Percentiles rank a stretch among this genome's conserved stretches.
Evolutionary conservation across 2,888 invertebrate genomes (phyloP).

Genomic region (Hirtodrosophila confusa): DNA sequence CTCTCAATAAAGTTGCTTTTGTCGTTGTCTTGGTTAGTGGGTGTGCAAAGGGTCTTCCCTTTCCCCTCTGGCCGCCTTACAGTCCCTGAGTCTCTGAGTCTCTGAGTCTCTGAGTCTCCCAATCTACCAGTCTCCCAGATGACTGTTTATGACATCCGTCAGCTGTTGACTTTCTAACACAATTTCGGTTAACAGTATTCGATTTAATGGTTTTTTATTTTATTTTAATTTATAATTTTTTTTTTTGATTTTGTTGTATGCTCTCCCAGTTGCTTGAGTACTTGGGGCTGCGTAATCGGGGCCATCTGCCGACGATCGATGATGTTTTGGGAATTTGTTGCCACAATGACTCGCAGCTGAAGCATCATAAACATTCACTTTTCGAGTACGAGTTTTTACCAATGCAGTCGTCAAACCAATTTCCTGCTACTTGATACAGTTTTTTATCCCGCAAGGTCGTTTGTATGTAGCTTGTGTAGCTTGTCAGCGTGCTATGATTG

Average conservation of each 20-base stretch:
- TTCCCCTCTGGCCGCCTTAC: too few relatives aligned
- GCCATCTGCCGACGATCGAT: conserved; percentile 48
- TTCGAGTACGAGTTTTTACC: conserved; percentile 36
- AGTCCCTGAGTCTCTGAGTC: conserved; percentile 7
- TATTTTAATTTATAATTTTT: neutral
- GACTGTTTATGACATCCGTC: conserved; percentile 60
- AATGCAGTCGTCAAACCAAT: conserved; percentile 72
- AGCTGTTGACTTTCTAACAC: conserved; percentile 58
- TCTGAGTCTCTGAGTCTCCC: conserved; percentile 13
- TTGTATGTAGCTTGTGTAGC: conserved; percentile 31
- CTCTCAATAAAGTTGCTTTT: neutral
- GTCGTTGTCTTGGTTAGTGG: conserved; percentile 25
- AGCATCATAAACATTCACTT: conserved; percentile 78
- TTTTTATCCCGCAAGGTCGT: conserved; percentile 66
- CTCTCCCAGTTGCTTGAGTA: conserved; percentile 45
- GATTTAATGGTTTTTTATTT: conserved; percentile 11
- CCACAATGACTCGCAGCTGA: conserved; percentile 67
- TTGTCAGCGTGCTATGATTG: conserved; percentile 19
- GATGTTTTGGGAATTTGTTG: conserved; percentile 52
- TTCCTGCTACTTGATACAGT: conserved; percentile 78
- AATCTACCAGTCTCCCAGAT: conserved; percentile 13
- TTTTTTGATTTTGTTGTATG: conserved; percentile 9
- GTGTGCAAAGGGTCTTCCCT: conserved; percentile 41
- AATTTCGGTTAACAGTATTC: conserved; percentile 29
- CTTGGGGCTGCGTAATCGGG: conserved; percentile 58